Base-by-base conservation (phyloP, 2,888 invertebrate genomes). In the Sphecodes monilicornis region DNA sequence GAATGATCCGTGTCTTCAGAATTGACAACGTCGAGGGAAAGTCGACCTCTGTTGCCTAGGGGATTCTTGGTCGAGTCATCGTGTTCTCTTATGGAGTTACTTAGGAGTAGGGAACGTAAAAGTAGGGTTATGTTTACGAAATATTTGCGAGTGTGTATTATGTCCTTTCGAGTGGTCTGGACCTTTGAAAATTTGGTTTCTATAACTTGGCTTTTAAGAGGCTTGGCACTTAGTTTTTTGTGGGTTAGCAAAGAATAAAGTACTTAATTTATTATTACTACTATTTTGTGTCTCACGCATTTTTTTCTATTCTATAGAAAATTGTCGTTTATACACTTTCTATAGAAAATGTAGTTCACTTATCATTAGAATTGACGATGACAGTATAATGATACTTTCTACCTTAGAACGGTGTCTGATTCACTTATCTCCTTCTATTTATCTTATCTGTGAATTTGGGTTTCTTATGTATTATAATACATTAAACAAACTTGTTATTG, bases 1-100 rank as follows among this genome's bases (percentile, higher is more conserved):
- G 86, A 84, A 89, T 86, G 68, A 68, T 76, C 22, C 18, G 39
- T 13, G 36, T 74, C 26, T 60, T 29, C 39, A 0, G 32, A 50
- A 46, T 60, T 60, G 60, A 29, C 29, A 60, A 60, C n/a, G 68
- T n/a, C 39, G 66, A n/a, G 36, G n/a, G 36, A 50, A 57, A 36
- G 50, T 22, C 3, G 39, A 46, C 11, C 68, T n/a, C 13, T 16
- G 64, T 18, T 10, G 18, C 50, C 36, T 11, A 16, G 72, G 36
- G 72, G 64, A 32, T 66, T 66, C 64, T 36, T 22, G 22, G 64
- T 22, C 64, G 64, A 66, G 64, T 66, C 64, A 66, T 66, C 64
- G 64, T 36, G 29, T 22, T 22, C 32, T 36, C 22, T 66, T 66
- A 66, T 29, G 16, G 60, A 18, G 60, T 60, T 60, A 60, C 29